Evolutionary conservation across 2,113 vertebrate genomes (phyloP), one percentile per base, ranked within the genome.

Genomic region (Platichthys stellatus): DNA sequence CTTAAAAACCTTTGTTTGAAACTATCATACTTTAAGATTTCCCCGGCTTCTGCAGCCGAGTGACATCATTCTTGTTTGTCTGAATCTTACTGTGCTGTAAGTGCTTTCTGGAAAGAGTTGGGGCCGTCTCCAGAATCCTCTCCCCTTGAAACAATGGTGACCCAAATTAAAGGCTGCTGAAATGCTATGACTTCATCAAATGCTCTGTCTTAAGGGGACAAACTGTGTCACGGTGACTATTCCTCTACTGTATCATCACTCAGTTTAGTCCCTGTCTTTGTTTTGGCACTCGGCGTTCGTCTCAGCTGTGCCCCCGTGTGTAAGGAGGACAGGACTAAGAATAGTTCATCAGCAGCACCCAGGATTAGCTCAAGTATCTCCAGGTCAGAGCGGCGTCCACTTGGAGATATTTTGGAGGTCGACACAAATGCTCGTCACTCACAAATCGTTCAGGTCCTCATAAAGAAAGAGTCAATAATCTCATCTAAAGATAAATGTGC

Each of bases 311-410:
- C 56, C 74, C 78, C 78, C 28, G 38, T 69, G 24, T 72, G 63
- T 74, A 54, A 87, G 79, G 38, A 84, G 72, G 75, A 66, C 80
- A 73, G 3, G 68, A 54, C 89, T 89, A 92, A 90, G 80, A 89
- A 90, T 92, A 91, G 88, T 60, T 83, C 54, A 74, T 82, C 78
- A 82, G 63, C 62, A 47, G 78, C 60, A 6, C 26, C 75, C 68
- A 71, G 78, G 59, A 87, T 85, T 82, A 86, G 81, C 66, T 62
- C 31, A 63, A 28, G 59, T 78, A 63, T 78, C 78, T 79, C 54
- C 76, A 67, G 83, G 84, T 89, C 84, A 87, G 38, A n/a, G 54
- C 20, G 51, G 21, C 69, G 68, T 66, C 72, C 64, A 63, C n/a
- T n/a, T 10, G 49, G 13, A 74, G 67, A 66, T 67, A 47, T 62